phyloP scores from a whole-genome alignment of 2,888 invertebrate species.

The Troilus luridus region DNA sequence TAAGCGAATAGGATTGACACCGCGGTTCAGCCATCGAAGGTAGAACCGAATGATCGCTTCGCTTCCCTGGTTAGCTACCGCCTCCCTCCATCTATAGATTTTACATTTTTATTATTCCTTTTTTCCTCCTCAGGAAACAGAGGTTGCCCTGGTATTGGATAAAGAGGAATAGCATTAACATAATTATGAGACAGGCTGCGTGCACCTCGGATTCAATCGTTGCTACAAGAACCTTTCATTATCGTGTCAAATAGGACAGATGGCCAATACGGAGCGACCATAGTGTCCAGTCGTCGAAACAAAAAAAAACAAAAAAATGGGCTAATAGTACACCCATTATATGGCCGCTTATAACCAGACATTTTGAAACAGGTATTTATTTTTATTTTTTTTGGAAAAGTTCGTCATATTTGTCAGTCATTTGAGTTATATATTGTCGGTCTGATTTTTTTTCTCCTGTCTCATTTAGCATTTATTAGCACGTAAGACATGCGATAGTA shows the following conservation, averaged over 20 bases:
- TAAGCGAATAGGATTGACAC: no score
- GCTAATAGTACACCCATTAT: neutral
- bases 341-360: neutral
- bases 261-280: slow-evolving; percentile 1
- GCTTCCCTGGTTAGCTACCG: no score
- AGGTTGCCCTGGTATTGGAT: slow-evolving; percentile 10
- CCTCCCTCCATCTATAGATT: neutral
- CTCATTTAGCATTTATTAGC: neutral
- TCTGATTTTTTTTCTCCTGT: neutral
- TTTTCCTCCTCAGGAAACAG: neutral
- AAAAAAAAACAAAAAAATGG: neutral
- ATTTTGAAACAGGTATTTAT: neutral
- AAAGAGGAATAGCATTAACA: slow-evolving; percentile 33
- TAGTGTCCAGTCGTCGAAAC: neutral
- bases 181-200: slow-evolving; percentile 39
- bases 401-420: neutral
- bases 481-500: neutral
- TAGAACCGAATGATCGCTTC: no score
- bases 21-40: no score
- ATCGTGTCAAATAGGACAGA: slow-evolving; percentile 19
- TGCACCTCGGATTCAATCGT: slow-evolving; percentile 23
- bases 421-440: neutral
- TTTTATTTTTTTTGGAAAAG: neutral
- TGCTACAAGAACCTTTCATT: neutral
- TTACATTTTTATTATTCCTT: neutral